These are phyloP conservation scores for Onchidella celtica DNA, from an alignment of 2,888 invertebrate genomes.

Conservation along the genomic window DNA sequence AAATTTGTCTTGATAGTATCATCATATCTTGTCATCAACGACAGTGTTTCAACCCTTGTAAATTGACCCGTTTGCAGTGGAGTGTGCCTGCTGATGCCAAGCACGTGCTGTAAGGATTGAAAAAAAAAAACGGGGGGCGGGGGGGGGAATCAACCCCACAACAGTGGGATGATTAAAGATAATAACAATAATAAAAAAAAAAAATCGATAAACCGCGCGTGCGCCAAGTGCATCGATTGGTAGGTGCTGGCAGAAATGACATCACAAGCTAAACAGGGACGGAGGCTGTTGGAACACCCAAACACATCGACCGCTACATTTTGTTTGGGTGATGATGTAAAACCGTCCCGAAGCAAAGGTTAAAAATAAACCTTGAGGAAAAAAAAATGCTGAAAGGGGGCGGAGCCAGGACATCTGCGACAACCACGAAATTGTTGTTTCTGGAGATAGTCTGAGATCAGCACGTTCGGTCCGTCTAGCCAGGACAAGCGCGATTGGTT, in stretches of 20 bases:
- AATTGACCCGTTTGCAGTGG: neutral
- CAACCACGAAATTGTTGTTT: too few species aligned
- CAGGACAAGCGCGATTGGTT: too few species aligned
- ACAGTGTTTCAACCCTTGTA: neutral
- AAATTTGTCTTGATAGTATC: too few species aligned
- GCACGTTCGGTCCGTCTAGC: too few species aligned
- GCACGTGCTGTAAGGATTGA: neutral
- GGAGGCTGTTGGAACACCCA: neutral
- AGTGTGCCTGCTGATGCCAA: slow-evolving; percentile 29
- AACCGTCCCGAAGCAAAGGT: neutral
- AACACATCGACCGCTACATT: slow-evolving; percentile 8
- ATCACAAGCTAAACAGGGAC: slow-evolving; percentile 13
- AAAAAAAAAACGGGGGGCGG: too few species aligned
- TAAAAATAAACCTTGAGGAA: neutral
- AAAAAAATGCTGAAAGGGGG: neutral
- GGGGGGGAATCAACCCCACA: neutral
- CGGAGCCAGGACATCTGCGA: neutral
- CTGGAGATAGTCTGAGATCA: too few species aligned
- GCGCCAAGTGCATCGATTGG: slow-evolving; percentile 29
- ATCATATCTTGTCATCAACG: too few species aligned
- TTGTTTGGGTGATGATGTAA: neutral
- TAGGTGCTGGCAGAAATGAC: slow-evolving; percentile 30
- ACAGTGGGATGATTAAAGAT: too few species aligned
- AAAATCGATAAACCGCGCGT: slow-evolving; percentile 30
- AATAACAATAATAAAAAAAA: too few species aligned